Percentiles rank a stretch among this genome's conserved stretches.
These are phyloP conservation scores for Agraylea sexmaculata DNA, from an alignment of 1,140 invertebrate species.

Conservation along the genomic window DNA sequence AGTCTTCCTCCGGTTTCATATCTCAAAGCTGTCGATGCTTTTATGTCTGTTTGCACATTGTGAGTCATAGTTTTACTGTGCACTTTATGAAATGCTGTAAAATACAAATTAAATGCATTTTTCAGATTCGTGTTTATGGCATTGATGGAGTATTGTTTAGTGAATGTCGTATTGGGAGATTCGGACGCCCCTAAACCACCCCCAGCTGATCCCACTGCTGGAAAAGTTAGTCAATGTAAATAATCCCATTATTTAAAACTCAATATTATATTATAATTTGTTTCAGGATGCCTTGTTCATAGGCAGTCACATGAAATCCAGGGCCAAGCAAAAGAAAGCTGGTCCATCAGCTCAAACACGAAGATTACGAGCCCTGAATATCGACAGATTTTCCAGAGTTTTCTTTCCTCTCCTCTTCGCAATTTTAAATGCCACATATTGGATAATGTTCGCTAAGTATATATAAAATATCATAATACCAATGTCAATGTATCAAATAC, in stretches of 20 bases:
- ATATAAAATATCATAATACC: constrained; percentile 47
- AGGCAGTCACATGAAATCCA: constrained; percentile 36
- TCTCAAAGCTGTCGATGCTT: constrained; percentile 79
- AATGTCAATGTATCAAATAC: too few relatives aligned
- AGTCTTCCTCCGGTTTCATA: constrained; percentile 82
- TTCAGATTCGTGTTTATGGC: constrained; percentile 82
- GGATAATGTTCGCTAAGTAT: constrained; percentile 78
- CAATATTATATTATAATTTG: too few relatives aligned
- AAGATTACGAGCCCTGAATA: constrained; percentile 66
- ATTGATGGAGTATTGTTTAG: constrained; percentile 85
- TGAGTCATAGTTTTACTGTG: constrained; percentile 28
- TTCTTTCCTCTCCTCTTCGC: constrained; percentile 81
- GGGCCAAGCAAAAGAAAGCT: constrained; percentile 32
- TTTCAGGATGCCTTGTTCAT: constrained; percentile 42
- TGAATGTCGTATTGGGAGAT: constrained; percentile 78
- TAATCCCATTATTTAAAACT: too few relatives aligned
- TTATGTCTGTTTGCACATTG: constrained; percentile 85
- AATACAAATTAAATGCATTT: neutral
- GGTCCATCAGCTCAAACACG: constrained; percentile 50
- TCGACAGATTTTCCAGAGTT: constrained; percentile 74
- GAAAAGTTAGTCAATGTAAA: too few relatives aligned
- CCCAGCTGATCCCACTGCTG: constrained; percentile 8
- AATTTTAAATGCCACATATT: constrained; percentile 75
- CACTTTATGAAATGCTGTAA: neutral
- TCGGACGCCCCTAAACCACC: constrained; percentile 35